Evolutionary conservation across 1,140 invertebrate species (phyloP).

Genomic region (Arctopsyche grandis): DNA sequence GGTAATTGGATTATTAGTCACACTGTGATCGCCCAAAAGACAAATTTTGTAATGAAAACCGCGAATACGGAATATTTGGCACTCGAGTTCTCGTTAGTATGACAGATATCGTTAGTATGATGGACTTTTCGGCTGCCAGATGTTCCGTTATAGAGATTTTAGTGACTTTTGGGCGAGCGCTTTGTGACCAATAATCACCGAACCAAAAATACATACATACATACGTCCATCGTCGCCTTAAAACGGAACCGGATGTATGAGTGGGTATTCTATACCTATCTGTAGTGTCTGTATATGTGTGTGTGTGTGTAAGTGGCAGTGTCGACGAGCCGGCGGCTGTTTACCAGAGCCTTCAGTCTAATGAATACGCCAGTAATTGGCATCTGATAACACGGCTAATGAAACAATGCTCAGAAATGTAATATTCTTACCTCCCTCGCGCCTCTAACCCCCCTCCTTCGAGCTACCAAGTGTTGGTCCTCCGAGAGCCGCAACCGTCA

Average conservation of each 20-base stretch:
- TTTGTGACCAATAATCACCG: too few species aligned
- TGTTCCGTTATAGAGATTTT: too few species aligned
- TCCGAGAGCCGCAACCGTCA: neutral
- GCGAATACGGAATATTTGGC: too few species aligned
- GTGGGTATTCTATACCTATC: neutral
- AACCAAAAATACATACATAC: too few species aligned
- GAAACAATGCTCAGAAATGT: conserved; percentile 54
- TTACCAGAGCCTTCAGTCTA: conserved; percentile 42
- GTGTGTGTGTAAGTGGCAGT: neutral
- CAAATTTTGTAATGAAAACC: too few species aligned
- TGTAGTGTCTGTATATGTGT: neutral
- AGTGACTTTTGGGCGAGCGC: too few species aligned
- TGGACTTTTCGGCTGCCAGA: too few species aligned
- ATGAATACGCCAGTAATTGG: conserved; percentile 53
- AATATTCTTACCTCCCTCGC: conserved; percentile 43
- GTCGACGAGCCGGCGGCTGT: conserved; percentile 37
- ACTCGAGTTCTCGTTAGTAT: too few species aligned
- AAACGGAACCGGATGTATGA: neutral
- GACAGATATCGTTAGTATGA: too few species aligned
- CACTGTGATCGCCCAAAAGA: too few species aligned
- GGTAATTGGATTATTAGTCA: too few species aligned
- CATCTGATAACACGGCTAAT: conserved; percentile 54
- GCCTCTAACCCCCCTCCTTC: neutral
- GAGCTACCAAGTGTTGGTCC: too few species aligned
- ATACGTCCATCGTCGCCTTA: neutral